These are phyloP conservation scores for Macropis europaea DNA, from an alignment of 2,888 invertebrate genomes.

Conservation along the genomic window DNA sequence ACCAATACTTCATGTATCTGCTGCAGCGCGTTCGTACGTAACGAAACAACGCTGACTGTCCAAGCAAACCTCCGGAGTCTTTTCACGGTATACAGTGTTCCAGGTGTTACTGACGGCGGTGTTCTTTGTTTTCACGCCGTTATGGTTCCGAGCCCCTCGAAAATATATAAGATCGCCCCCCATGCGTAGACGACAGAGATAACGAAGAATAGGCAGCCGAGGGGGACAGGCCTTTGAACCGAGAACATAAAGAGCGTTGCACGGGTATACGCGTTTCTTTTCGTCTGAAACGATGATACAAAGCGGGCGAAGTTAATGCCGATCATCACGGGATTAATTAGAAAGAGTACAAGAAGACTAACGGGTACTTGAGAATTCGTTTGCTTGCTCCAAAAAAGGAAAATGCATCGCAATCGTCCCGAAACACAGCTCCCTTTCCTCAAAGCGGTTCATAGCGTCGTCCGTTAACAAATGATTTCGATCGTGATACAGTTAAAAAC, in stretches of 20 bases:
- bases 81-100: slow-evolving; percentile 16
- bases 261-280: slow-evolving; percentile 23
- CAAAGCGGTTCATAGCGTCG: no score
- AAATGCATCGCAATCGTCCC: no score
- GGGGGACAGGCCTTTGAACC: slow-evolving; percentile 38
- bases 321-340: slow-evolving; percentile 23
- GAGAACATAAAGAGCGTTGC: slow-evolving; percentile 20
- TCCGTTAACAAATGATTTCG: no score
- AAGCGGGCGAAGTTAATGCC: background rate
- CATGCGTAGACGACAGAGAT: slow-evolving; percentile 34
- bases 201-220: slow-evolving; percentile 45
- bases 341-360: background rate
- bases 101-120: slow-evolving; percentile 37
- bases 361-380: background rate
- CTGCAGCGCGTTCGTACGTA: background rate
- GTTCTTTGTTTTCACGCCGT: slow-evolving; percentile 45
- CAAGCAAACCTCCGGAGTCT: slow-evolving; percentile 4
- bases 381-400: no score
- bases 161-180: slow-evolving; percentile 47
- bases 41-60: slow-evolving; percentile 25
- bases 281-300: slow-evolving; percentile 5
- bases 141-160: slow-evolving; percentile 26
- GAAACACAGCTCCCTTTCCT: no score
- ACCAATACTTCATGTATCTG: no score
- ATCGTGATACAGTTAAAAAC: no score